Percentiles rank a stretch among this genome's conserved stretches.
Conservation (phyloP, 2,113 vertebrate genomes). For the Speoplatyrhinus poulsoni region DNA sequence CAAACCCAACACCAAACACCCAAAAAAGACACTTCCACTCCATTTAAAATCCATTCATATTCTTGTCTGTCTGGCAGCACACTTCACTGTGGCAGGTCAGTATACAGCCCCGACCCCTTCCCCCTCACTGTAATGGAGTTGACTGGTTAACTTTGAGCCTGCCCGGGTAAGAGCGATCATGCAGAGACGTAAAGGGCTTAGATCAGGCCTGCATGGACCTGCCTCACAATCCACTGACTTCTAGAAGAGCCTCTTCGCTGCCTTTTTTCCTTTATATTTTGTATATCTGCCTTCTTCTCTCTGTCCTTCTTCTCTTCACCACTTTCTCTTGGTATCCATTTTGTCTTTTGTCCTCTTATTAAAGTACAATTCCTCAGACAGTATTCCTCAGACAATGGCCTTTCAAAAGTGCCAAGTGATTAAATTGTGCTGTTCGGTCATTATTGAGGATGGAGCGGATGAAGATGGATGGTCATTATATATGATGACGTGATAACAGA, state of each 20-base stretch:
- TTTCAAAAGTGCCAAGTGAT: conserved; percentile 68
- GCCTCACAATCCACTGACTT: conserved; percentile 80
- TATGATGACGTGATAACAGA: conserved; percentile 51
- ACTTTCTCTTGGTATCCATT: conserved; percentile 48
- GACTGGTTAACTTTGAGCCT: conserved; percentile 82
- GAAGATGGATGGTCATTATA: too few relatives aligned
- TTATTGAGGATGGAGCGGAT: too few relatives aligned
- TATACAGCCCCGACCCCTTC: conserved; percentile 64
- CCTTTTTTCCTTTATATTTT: conserved; percentile 46
- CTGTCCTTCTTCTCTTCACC: conserved; percentile 39
- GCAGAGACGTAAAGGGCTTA: conserved; percentile 73
- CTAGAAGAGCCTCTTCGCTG: conserved; percentile 69
- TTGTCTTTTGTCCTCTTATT: conserved; percentile 48
- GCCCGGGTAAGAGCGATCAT: conserved; percentile 77
- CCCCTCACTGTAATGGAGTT: conserved; percentile 75
- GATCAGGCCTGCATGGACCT: conserved; percentile 70
- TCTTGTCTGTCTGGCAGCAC: conserved; percentile 74
- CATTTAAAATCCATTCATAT: conserved; percentile 87
- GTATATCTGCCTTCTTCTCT: conserved; percentile 33
- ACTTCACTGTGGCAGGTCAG: conserved; percentile 82
- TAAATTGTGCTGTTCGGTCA: conserved; percentile 72
- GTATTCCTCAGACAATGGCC: conserved; percentile 30
- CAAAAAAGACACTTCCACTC: conserved; percentile 84
- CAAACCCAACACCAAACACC: conserved; percentile 83
- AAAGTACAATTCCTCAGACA: conserved; percentile 38